phyloP scores from a whole-genome alignment of 2,797 vertebrate genomes.

The Etheostoma perlongum region DNA sequence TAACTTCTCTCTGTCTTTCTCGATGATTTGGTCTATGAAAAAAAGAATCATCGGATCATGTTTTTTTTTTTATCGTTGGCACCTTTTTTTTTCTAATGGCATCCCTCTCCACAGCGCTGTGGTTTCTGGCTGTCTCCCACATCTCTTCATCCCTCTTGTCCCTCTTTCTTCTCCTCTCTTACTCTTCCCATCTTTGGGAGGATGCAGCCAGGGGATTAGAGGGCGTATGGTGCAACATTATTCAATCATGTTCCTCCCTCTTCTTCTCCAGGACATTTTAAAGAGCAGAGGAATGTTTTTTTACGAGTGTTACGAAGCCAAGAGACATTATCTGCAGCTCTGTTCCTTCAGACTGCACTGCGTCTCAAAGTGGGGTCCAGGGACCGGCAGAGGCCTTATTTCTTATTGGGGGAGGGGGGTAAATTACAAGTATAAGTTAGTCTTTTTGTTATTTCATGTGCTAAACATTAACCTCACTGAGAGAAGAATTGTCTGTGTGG shows the following conservation, averaged over 20 bases:
- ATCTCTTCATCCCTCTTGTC: background rate
- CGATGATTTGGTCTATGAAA: too few relatives aligned
- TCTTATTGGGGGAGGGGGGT: background rate
- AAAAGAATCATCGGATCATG: background rate
- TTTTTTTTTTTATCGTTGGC: background rate
- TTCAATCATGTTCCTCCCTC: constrained; percentile 35
- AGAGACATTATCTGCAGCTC: constrained; percentile 35
- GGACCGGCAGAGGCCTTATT: background rate
- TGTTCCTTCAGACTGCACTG: background rate
- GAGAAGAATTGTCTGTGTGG: background rate
- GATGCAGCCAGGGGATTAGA: constrained; percentile 45
- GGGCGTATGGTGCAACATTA: constrained; percentile 39
- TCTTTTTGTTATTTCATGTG: constrained; percentile 38
- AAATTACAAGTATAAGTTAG: constrained; percentile 3
- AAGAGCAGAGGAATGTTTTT: constrained; percentile 48
- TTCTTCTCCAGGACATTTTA: constrained; percentile 36
- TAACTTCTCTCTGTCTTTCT: too few relatives aligned
- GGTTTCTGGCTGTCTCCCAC: constrained; percentile 21
- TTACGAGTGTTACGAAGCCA: constrained; percentile 16
- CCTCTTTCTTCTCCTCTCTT: background rate
- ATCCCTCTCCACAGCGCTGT: background rate
- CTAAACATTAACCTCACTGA: constrained; percentile 6
- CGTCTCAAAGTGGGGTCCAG: background rate
- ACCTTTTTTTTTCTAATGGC: background rate
- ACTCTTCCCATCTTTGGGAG: constrained; percentile 6